Evolutionary conservation across 2,113 vertebrate genomes (phyloP).

Genomic region (Sakesphorus luctuosus): DNA sequence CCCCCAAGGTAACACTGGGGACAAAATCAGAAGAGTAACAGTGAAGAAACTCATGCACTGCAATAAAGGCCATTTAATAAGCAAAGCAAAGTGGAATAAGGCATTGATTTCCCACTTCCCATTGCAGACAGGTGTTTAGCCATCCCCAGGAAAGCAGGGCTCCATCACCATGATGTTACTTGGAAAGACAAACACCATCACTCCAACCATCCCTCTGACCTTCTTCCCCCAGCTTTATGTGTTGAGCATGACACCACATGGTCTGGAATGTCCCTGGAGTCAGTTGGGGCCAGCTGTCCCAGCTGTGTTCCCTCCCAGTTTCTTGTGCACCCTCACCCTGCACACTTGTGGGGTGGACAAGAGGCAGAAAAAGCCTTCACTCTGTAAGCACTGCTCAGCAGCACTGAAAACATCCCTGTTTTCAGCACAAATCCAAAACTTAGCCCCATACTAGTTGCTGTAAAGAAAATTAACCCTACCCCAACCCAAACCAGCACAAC

Average conservation of each 20-base stretch:
- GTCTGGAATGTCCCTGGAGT: background rate
- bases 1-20: background rate
- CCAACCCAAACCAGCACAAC: background rate
- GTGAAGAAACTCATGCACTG: background rate
- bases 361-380: background rate
- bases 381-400: background rate
- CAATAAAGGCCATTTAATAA: background rate
- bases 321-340: background rate
- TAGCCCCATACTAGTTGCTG: background rate
- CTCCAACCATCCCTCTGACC: background rate
- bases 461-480: background rate
- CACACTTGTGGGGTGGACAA: background rate
- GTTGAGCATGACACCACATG: background rate
- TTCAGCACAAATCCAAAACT: background rate
- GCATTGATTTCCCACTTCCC: background rate
- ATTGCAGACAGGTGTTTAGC: background rate
- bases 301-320: background rate
- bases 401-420: background rate
- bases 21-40: background rate
- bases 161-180: fast-evolving
- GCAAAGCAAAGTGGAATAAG: background rate
- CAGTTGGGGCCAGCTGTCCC: background rate
- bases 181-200: background rate
- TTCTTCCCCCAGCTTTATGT: background rate
- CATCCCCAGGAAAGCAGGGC: background rate